These are phyloP conservation scores for Probosciger aterrimus DNA, from an alignment of 2,113 vertebrate species.

Conservation along the genomic window DNA sequence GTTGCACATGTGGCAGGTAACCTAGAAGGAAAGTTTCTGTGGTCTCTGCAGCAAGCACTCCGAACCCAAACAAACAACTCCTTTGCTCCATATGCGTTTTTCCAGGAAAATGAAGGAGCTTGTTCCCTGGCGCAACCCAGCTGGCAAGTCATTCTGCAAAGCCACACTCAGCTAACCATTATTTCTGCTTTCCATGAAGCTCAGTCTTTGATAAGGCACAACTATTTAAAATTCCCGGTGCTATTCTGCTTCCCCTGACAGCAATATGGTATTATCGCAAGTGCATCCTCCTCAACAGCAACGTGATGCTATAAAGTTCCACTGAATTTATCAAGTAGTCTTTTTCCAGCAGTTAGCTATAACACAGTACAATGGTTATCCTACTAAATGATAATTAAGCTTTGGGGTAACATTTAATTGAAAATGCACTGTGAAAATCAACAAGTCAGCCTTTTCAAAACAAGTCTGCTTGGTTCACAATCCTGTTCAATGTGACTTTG, in stretches of 20 bases:
- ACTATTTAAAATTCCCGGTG: neutral
- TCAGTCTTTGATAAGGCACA: neutral
- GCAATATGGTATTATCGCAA: neutral
- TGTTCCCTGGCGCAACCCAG: neutral
- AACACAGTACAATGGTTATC: slow-evolving; percentile 41
- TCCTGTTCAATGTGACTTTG: neutral
- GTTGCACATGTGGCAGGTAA: neutral
- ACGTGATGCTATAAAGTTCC: neutral
- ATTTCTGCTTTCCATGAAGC: slow-evolving; percentile 12
- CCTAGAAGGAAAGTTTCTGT: neutral
- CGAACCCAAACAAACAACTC: neutral
- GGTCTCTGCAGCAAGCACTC: neutral
- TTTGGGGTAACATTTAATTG: slow-evolving; percentile 60
- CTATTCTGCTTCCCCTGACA: neutral
- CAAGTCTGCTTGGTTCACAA: neutral
- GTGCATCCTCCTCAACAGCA: neutral
- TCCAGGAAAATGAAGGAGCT: neutral
- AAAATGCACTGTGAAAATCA: slow-evolving; percentile 53
- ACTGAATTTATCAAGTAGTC: slow-evolving; percentile 3
- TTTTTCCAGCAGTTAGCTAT: slow-evolving; percentile 17
- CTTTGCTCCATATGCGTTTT: neutral
- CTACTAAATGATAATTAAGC: slow-evolving; percentile 48
- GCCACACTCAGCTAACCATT: slow-evolving; percentile 8
- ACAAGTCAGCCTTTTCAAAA: slow-evolving; percentile 43
- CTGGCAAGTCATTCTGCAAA: neutral